Conservation (phyloP, 2,797 vertebrate genomes). For the Morus bassanus region DNA sequence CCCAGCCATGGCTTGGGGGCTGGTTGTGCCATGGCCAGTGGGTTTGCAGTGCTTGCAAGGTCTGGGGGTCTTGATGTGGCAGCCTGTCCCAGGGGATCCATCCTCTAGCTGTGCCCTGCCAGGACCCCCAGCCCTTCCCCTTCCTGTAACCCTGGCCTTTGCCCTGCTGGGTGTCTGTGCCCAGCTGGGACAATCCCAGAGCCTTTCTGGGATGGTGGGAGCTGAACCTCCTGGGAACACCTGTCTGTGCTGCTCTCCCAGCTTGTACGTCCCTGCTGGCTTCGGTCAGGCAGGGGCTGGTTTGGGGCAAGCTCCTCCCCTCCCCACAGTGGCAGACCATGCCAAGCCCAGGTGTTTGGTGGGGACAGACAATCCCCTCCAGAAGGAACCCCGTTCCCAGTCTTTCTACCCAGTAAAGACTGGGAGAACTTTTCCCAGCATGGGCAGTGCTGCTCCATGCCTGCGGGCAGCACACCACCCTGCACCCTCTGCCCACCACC, state of each 20-base stretch:
- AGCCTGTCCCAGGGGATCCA: not conserved
- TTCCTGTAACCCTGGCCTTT: fast-evolving
- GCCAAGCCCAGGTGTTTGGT: not conserved
- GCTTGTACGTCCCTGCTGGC: not conserved
- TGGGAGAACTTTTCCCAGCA: fast-evolving
- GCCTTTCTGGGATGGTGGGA: not conserved
- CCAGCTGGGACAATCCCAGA: not conserved
- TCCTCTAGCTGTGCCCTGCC: not conserved
- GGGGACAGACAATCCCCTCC: not conserved
- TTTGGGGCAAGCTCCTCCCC: not conserved
- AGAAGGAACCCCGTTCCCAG: not conserved
- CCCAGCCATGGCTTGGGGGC: fast-evolving
- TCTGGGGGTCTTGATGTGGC: not conserved
- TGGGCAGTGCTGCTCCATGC: not conserved
- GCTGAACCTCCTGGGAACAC: not conserved
- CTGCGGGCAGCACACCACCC: fast-evolving
- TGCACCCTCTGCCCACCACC: not conserved
- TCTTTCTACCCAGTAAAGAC: not conserved
- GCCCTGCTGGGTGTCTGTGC: not conserved
- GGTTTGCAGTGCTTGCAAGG: not conserved
- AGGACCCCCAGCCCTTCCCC: not conserved
- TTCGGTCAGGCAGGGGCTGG: not conserved
- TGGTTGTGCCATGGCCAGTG: fast-evolving
- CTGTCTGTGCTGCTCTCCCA: not conserved
- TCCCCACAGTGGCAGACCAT: not conserved